A percentile compares a stretch with the other conserved stretches of the same genome.
Evolutionary conservation across 2,113 vertebrate species (phyloP).

Genomic region (Tragulus kanchil): DNA sequence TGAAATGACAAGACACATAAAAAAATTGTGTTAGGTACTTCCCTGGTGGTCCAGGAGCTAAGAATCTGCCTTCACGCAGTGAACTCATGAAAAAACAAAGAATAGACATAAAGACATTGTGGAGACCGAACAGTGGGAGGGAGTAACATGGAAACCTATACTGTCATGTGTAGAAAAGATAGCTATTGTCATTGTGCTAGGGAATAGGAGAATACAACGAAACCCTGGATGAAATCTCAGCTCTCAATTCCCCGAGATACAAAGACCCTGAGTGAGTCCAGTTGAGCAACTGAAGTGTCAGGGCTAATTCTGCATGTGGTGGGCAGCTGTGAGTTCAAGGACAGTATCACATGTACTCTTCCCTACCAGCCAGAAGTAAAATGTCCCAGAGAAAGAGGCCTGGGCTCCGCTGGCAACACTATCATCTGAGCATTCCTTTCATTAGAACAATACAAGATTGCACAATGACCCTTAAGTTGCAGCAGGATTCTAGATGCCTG

Average conservation of each 20-base stretch:
- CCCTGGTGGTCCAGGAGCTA: background rate
- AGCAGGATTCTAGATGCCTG: conserved; percentile 28
- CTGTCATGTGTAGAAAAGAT: no score
- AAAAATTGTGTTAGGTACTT: background rate
- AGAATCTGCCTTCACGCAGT: no score
- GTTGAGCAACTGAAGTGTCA: background rate
- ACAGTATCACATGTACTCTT: background rate
- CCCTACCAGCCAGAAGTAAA: background rate
- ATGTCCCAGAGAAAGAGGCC: background rate
- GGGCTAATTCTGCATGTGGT: background rate
- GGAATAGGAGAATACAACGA: conserved; percentile 46
- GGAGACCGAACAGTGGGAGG: no score
- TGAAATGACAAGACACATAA: background rate
- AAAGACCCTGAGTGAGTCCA: background rate
- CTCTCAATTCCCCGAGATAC: conserved; percentile 4
- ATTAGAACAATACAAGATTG: conserved; percentile 36
- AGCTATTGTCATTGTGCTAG: no score
- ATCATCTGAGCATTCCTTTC: background rate
- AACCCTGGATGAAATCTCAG: conserved; percentile 18
- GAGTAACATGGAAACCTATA: no score
- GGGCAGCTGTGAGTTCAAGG: background rate
- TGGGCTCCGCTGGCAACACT: background rate
- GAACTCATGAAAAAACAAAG: no score
- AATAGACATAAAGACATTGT: no score
- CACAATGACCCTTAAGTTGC: conserved; percentile 22